Base-by-base conservation (phyloP, 2,888 invertebrate species). In the Unio pictorum region DNA sequence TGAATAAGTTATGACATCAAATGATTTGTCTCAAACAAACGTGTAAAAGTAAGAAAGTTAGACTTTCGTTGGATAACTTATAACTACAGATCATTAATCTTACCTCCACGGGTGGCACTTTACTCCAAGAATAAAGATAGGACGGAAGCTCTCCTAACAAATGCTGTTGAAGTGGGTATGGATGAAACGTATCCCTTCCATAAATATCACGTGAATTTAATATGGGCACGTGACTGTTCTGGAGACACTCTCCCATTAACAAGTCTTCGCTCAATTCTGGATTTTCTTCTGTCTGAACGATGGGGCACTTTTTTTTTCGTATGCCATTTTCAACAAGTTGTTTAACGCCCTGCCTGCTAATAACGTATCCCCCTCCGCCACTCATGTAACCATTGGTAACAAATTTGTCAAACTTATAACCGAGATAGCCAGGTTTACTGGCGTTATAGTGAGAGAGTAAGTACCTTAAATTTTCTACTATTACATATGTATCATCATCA, bases 401-500 rank as follows among this genome's bases (percentile, higher is more conserved):
- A 64, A 75, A 76, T 23, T 79, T 81, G 67, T 83, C 81, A 69
- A 87, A 87, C 66, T 85, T 79, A 61, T 84, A 81, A 1, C 88
- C 88, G 86, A 97, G 97, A 90, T 96, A 98, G 11, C 97, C 92
- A 0, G 97, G 94, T 7, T 94, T 93, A 0, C 92, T 92, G 0
- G 95, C 92, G 81, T 93, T 92, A 86, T 96, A 93, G 0, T 94
- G 93, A 54, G 94, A 93, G 45, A 98, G 89, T 94, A 98, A 94
- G 87, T 94, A 95, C 23, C 98, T 92, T 61, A 99, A 91, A 90
- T 99, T 99, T 90, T 99, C 99, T 61, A 99, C 93, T 55, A 99
- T 93, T 54, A 98, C 96, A 89, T 96, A 98, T 92, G 98, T 98
- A 87, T 99, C 98, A 89, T 98, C 98, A 86, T 99, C 98, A 28